Percentiles rank a stretch among this genome's conserved stretches.
Conservation (phyloP, 2,888 invertebrate genomes). For the Ceraclea dissimilis region DNA sequence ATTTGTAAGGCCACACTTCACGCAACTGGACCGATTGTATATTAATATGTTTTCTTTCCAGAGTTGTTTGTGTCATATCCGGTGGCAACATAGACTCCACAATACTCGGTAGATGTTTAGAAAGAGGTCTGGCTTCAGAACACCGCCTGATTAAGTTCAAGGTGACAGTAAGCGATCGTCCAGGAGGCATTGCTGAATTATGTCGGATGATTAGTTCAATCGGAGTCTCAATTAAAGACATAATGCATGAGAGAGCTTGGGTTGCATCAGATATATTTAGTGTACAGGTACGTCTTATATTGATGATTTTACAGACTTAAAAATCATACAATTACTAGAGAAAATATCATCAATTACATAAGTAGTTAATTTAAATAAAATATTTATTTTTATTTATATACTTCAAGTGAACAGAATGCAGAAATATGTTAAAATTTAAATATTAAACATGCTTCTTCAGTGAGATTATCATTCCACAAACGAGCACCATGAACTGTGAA, state of each 20-base stretch:
- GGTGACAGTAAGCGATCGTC: slow-evolving; percentile 70
- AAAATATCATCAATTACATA: no score
- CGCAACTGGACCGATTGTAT: not conserved
- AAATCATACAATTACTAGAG: no score
- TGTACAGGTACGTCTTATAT: slow-evolving; percentile 51
- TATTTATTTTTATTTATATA: no score
- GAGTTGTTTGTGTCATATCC: slow-evolving; percentile 76
- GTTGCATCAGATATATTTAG: slow-evolving; percentile 82
- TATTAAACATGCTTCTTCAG: no score
- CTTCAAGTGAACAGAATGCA: no score
- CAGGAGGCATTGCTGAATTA: slow-evolving; percentile 81
- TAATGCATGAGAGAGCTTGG: slow-evolving; percentile 95
- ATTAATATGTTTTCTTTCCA: slow-evolving; percentile 34
- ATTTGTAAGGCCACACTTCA: no score
- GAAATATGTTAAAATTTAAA: no score
- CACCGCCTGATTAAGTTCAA: slow-evolving; percentile 57
- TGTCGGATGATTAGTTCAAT: slow-evolving; percentile 66
- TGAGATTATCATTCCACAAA: no score
- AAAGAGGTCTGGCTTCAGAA: slow-evolving; percentile 82
- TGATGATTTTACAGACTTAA: no score
- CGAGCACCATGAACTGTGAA: no score
- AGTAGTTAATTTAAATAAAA: no score
- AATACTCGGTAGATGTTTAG: slow-evolving; percentile 78
- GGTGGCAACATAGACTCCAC: slow-evolving; percentile 92
- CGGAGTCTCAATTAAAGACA: slow-evolving; percentile 90